Evolutionary conservation across 1,140 invertebrate genomes (phyloP), one percentile per base, ranked within the genome.

Genomic region (Zaprionus gabonicus): DNA sequence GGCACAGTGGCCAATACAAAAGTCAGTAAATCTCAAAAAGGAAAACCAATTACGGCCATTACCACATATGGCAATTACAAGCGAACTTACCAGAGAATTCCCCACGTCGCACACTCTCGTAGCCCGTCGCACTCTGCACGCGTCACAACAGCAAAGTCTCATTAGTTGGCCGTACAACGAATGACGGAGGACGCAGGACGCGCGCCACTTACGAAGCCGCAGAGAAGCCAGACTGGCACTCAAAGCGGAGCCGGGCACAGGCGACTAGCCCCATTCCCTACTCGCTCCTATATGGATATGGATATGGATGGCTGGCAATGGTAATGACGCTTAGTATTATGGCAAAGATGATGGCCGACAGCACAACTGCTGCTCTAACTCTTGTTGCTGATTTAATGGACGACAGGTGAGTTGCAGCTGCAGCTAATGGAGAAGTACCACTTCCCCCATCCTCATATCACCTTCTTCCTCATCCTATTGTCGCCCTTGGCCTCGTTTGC

Each of bases 21-120:
- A 87, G 81, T 87, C 84, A 87, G 78, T 88, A 87, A 88, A 88
- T 88, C 84, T 90, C 78, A 81, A 88, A 90, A 84, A 88, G 84
- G 84, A 88, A 88, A 88, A 88, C 84, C 84, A 88, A 88, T 88
- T 88, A 88, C 84, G 78, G 66, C 84, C 81, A 88, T 88, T 88
- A 88, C 84, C 84, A 88, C 84, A 88, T 88, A 78, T 90, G 84
- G 84, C 84, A 90, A 88, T 88, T 88, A 88, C 85, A 88, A 84
- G 77, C 68, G 71, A 90, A 86, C 84, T 78, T 86, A 74, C 56
- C 55, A 55, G 36, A 10, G 46, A 9, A 62, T 1, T 25, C 44
- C 28, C 66, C 20, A 31, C 3, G 4, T 20, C 56, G 2, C 41
- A 38, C 15, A 17, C 13, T 17, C 12, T 12, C 36, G 38, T 17